These are phyloP conservation scores for Meriones psammophilus DNA, from an alignment of 2,797 vertebrate genomes.

Conservation along the genomic window DNA sequence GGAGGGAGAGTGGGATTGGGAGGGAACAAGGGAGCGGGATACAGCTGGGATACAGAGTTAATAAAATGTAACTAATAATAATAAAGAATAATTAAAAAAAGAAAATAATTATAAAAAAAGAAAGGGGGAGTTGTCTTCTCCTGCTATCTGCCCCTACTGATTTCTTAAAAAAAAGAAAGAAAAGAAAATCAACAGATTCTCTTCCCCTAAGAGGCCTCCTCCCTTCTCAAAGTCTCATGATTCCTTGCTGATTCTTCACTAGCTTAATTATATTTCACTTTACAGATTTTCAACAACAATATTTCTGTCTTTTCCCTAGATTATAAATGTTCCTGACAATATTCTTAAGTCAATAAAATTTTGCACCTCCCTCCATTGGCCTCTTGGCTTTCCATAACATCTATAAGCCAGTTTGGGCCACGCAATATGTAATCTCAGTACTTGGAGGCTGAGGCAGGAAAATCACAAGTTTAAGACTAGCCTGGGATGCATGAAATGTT, in stretches of 20 bases:
- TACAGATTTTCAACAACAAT: background rate
- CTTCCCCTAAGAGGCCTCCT: background rate
- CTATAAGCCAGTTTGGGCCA: background rate
- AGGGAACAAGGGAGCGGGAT: no score
- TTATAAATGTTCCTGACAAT: background rate
- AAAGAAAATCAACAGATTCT: background rate
- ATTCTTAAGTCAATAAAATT: slow-evolving; percentile 41
- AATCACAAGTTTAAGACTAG: background rate
- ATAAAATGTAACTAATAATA: no score
- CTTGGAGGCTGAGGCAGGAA: background rate
- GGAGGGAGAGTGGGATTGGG: no score
- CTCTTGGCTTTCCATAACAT: background rate
- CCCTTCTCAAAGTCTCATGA: background rate
- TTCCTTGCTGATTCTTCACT: background rate
- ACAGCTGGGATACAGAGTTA: no score
- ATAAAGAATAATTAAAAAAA: no score
- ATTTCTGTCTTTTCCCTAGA: background rate
- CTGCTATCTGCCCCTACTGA: no score
- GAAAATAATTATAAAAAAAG: no score
- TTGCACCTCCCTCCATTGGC: background rate
- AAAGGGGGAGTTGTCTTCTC: no score
- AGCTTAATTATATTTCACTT: background rate
- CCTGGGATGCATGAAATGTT: background rate
- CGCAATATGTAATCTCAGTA: background rate
- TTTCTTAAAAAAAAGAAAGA: no score